phyloP scores from a whole-genome alignment of 2,888 invertebrate genomes.

The Xylota sylvarum region DNA sequence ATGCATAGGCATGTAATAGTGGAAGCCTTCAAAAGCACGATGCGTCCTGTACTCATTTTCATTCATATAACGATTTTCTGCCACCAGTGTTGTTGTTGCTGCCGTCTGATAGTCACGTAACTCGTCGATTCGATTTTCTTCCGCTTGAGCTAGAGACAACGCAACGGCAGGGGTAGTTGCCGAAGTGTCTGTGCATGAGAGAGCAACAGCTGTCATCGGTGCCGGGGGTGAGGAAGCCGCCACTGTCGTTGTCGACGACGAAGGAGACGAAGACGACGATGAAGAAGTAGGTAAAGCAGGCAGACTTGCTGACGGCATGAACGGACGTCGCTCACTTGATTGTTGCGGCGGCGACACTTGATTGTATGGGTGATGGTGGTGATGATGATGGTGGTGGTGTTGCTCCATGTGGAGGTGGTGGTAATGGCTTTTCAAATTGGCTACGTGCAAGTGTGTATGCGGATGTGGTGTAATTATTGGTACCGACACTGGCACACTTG shows the following conservation, averaged over 20 bases:
- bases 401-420: slow-evolving; percentile 74
- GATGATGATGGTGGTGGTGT: slow-evolving; percentile 61
- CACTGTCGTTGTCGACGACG: slow-evolving; percentile 58
- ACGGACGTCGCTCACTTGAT: slow-evolving; percentile 78
- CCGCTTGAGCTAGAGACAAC: slow-evolving; percentile 59
- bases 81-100: slow-evolving; percentile 52
- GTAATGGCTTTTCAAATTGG: slow-evolving; percentile 75
- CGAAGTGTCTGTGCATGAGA: slow-evolving; percentile 74
- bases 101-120: slow-evolving; percentile 78
- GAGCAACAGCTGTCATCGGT: slow-evolving; percentile 75
- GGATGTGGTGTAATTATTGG: slow-evolving; percentile 80
- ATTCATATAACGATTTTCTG: slow-evolving; percentile 79
- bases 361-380: slow-evolving; percentile 78
- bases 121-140: slow-evolving; percentile 78
- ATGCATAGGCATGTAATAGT: slow-evolving; percentile 68
- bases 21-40: slow-evolving; percentile 74
- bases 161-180: slow-evolving; percentile 66
- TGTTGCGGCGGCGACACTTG: slow-evolving; percentile 68
- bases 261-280: slow-evolving; percentile 69
- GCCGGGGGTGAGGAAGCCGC: slow-evolving; percentile 73
- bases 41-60: slow-evolving; percentile 77
- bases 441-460: slow-evolving; percentile 70
- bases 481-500: slow-evolving; percentile 81
- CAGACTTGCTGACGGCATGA: slow-evolving; percentile 81
- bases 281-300: slow-evolving; percentile 79